Base-by-base conservation (phyloP, 2,797 vertebrate species). In the Lerista edwardsae region DNA sequence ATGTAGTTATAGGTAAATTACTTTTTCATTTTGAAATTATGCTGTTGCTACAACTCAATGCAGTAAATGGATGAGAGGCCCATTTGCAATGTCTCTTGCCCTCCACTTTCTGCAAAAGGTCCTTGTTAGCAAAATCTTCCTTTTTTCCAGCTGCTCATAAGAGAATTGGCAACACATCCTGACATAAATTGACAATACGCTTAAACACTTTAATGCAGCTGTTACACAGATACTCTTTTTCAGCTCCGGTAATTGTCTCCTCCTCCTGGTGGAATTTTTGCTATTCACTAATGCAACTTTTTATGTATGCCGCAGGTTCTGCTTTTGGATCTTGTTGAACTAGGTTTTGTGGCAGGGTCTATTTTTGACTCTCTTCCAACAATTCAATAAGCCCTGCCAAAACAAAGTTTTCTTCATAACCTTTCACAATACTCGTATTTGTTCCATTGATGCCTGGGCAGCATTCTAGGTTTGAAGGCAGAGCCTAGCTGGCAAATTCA, bases 1-100 rank as follows among this genome's bases (percentile, higher is more conserved):
- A 99, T 95, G 98, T 99, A 94, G 97, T 98, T 94, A 96, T 99
- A 95, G 98, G 98, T 99, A 98, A 98, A 95, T 95, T 93, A 93
- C 88, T 90, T 93, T 96, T 96, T 95, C 73, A 90, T 82, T 92
- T 93, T 95, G 84, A 86, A 90, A 83, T 94, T 82, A 92, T 14
- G 4, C 89, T 93, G 91, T 91, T 90, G 84, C 91, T 90, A 83
- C 74, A 86, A 90, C 73, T 93, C 90, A 87, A 71, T 93, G n/a
- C 83, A 62, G 72, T 92, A 89, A 90, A 93, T 94, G 81, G 36
- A 93, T 94, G 85, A 88, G 69, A n/a, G 71, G 41, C 86, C 88
- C 59, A 82, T 81, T 81, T 89, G 93, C 89, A 88, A 92, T 84
- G 31, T 87, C 86, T 92, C 83, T 68, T 76, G 86, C 82, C 86